Base-by-base conservation (phyloP, 2,113 vertebrate species). In the Channa maculata region DNA sequence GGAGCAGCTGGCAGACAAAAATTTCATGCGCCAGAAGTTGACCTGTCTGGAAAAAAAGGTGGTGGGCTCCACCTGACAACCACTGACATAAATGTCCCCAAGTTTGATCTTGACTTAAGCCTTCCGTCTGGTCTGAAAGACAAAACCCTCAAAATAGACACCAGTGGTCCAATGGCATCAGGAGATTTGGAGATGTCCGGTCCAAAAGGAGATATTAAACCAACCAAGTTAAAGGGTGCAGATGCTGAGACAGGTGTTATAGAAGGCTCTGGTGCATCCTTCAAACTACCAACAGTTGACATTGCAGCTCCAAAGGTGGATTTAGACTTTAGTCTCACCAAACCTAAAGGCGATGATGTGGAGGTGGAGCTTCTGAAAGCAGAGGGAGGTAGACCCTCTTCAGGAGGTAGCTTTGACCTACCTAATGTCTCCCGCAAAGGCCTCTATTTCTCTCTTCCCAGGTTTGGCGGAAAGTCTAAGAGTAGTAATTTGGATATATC, bases 221-320 rank as follows among this genome's bases (percentile, higher is more conserved):
- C 57, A 48, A 36, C 59, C 34, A 85, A 78, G 33, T 24, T 81
- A 5, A 82, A 86, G 64, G 68, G 53, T 70, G 38, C 11, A 12
- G n/a, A 76, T 13, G 63, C 84, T 1, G 36, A 77, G 34, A 71
- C 54, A 49, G 61, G 57, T 59, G 24, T 24, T 24, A 24, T 74
- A 64, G 84, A 88, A 64, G 82, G 85, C 91, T 13, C 61, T 90
- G 2, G 94, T 92, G 82, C 54, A 92, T 45, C 92, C 92, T 8
- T 95, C 38, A 93, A 93, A 82, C 73, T 96, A 69, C 94, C 95
- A 0, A 92, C 90, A 8, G 93, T 97, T 36, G 95, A 96, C 45
- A 94, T 97, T n/a, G 91, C 94, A 37, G 84, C 94, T 36, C 96
- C 96, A 0, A 94, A 93, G 36, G 90, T 96, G 62, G 91, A 94